Evolutionary conservation across 2,113 vertebrate species (phyloP).

Genomic region (Balaenoptera acutorostrata): DNA sequence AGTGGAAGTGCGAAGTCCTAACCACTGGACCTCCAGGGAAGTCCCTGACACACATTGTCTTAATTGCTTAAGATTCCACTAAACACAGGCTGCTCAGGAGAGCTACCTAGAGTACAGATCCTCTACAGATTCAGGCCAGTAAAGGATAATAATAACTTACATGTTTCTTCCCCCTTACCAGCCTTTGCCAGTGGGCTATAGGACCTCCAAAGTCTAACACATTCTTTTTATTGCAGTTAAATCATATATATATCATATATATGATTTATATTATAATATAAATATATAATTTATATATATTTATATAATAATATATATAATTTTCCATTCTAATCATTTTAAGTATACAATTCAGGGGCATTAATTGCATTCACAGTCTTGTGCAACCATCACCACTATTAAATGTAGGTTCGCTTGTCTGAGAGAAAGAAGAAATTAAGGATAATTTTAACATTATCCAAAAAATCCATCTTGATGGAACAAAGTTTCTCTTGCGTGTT

Average conservation of each 20-base stretch:
- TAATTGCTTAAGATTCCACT: neutral
- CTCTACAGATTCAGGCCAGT: neutral
- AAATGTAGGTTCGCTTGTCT: constrained; percentile 18
- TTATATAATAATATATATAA: neutral
- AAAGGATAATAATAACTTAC: neutral
- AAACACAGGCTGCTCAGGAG: neutral
- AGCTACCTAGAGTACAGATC: neutral
- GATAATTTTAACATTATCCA: neutral
- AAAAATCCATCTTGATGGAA: constrained; percentile 34
- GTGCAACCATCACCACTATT: neutral
- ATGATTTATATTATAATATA: neutral
- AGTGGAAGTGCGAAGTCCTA: too few species aligned
- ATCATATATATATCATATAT: neutral
- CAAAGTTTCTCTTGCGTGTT: neutral
- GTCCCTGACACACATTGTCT: neutral
- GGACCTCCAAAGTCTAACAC: neutral
- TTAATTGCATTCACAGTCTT: neutral
- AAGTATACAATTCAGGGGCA: neutral
- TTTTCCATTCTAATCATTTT: neutral
- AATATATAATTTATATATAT: neutral
- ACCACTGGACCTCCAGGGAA: too few species aligned
- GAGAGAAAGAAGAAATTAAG: constrained; percentile 42
- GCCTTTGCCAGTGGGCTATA: neutral
- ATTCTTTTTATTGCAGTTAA: neutral
- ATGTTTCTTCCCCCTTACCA: neutral